Percentiles rank a stretch among this genome's conserved stretches.
These are phyloP conservation scores for Catostylus mosaicus DNA, from an alignment of 30 jellyfish, hydroid and myxozoan species.

Conservation along the genomic window DNA sequence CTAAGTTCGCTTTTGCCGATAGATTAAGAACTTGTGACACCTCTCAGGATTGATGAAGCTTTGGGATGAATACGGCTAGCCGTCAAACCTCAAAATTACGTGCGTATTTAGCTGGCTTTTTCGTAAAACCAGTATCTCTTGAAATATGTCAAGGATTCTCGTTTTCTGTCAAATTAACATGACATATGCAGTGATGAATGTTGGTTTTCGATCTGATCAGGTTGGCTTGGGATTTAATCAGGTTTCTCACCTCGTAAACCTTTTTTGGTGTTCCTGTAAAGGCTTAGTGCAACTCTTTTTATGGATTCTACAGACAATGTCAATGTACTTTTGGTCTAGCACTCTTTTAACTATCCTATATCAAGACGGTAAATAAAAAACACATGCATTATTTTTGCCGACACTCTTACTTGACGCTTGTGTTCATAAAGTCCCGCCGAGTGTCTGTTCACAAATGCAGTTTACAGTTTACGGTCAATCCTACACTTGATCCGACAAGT, in stretches of 20 bases:
- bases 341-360: no score
- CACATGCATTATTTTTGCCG: no score
- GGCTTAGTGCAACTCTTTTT: no score
- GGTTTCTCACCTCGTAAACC: conserved; percentile 1
- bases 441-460: no score
- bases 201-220: neutral
- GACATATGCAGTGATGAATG: neutral
- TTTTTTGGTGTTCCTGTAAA: conserved; percentile 1
- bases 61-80: neutral
- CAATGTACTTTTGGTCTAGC: no score
- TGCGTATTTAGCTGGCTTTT: neutral
- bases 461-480: no score
- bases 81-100: neutral
- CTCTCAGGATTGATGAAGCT: neutral
- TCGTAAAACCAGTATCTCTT: neutral
- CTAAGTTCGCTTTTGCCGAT: no score
- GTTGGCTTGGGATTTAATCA: neutral
- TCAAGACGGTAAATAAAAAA: no score
- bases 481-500: no score
- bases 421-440: no score
- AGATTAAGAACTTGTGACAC: neutral
- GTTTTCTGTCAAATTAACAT: neutral
- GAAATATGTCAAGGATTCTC: neutral
- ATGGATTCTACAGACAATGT: no score
- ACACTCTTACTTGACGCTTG: no score